Conservation (phyloP, 2,888 invertebrate genomes). For the Tipula unca region DNA sequence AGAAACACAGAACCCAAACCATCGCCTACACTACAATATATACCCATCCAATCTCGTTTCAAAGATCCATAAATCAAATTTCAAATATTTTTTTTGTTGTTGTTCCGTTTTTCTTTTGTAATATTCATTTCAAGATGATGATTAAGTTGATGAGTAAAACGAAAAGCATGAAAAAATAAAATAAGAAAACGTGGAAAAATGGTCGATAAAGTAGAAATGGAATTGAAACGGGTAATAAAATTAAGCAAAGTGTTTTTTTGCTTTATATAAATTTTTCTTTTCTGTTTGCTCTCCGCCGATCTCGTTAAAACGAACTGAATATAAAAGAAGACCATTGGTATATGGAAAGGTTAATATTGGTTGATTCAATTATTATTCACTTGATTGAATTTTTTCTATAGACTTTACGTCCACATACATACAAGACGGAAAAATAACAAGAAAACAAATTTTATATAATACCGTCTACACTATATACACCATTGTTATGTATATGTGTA, state of each 20-base stretch:
- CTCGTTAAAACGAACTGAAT: neutral
- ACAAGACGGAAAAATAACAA: neutral
- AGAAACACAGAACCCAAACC: neutral
- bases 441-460: neutral
- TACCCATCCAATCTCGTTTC: neutral
- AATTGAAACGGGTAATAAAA: constrained; percentile 8
- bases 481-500: neutral
- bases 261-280: neutral
- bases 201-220: neutral
- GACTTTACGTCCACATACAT: neutral
- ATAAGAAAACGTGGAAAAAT: neutral
- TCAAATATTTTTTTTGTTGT: neutral
- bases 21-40: neutral
- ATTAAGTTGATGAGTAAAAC: neutral
- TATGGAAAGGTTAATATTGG: neutral
- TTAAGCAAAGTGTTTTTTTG: neutral
- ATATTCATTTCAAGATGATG: constrained; percentile 4
- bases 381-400: neutral
- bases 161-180: neutral
- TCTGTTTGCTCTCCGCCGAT: neutral
- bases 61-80: neutral
- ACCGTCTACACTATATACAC: too few species aligned
- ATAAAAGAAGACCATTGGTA: neutral
- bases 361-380: constrained; percentile 4
- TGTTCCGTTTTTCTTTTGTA: neutral